Percentiles rank a stretch among this genome's conserved stretches.
These are phyloP conservation scores for Branchinecta sandiegonensis DNA, from an alignment of 2,888 invertebrate species.

Conservation along the genomic window DNA sequence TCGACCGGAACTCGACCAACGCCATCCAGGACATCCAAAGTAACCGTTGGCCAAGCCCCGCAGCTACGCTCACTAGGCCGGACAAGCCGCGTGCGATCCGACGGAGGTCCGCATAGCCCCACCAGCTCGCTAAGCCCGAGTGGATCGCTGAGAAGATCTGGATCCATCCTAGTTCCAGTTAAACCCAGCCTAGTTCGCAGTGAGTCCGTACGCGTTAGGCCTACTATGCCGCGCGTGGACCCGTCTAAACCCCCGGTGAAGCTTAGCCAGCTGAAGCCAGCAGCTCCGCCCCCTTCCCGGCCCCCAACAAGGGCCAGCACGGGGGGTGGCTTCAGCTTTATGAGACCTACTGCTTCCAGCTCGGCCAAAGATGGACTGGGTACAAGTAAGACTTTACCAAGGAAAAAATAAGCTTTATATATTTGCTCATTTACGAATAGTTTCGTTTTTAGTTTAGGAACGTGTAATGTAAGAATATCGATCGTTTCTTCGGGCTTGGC, in stretches of 20 bases:
- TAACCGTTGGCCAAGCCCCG: background rate
- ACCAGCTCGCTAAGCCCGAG: background rate
- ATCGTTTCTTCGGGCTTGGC: too few relatives aligned
- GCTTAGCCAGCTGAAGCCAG: background rate
- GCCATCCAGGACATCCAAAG: background rate
- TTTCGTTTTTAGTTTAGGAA: too few relatives aligned
- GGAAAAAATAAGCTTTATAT: background rate
- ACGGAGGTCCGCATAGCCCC: background rate
- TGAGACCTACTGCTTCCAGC: conserved; percentile 75
- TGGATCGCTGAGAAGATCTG: background rate
- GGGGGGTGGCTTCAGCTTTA: conserved; percentile 48
- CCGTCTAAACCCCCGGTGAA: background rate
- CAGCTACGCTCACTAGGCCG: background rate
- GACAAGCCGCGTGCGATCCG: background rate
- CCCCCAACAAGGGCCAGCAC: conserved; percentile 27
- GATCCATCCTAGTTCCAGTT: background rate
- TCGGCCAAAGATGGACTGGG: conserved; percentile 47
- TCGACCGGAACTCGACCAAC: background rate
- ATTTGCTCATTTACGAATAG: too few relatives aligned
- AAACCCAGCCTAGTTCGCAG: background rate
- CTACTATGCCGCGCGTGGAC: background rate
- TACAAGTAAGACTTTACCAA: conserved; percentile 8
- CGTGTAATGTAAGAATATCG: too few relatives aligned
- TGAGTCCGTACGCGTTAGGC: conserved; percentile 8
- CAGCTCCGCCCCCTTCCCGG: background rate